These are phyloP conservation scores for Contarinia nasturtii DNA, from an alignment of 1,140 invertebrate genomes.

Conservation along the genomic window DNA sequence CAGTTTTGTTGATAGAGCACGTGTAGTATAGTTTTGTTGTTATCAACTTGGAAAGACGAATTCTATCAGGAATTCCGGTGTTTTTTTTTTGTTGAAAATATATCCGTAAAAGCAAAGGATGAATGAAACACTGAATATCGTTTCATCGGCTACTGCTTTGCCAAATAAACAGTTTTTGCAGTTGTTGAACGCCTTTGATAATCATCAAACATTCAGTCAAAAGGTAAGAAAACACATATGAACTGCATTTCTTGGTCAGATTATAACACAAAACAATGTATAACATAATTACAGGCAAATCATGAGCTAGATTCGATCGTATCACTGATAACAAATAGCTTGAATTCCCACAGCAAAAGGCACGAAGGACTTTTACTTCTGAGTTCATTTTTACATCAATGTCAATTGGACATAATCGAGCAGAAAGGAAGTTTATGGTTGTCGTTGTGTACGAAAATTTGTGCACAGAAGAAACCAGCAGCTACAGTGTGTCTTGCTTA, in stretches of 20 bases:
- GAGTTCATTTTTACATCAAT: neutral
- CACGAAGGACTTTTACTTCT: neutral
- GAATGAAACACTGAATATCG: too few relatives aligned
- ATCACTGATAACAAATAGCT: neutral
- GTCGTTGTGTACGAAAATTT: neutral
- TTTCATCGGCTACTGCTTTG: too few relatives aligned
- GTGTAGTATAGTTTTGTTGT: too few relatives aligned
- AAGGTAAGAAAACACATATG: neutral
- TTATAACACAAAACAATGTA: neutral
- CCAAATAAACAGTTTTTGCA: neutral
- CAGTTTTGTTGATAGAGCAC: too few relatives aligned
- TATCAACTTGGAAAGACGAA: too few relatives aligned
- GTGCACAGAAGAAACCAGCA: neutral
- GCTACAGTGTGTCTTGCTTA: neutral
- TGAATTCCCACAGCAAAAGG: neutral
- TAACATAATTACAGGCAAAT: neutral
- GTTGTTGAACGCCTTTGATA: neutral
- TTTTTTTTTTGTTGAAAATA: too few relatives aligned
- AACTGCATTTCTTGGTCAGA: neutral
- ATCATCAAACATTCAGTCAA: slow-evolving; percentile 1
- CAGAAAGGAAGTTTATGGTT: neutral
- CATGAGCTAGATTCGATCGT: neutral
- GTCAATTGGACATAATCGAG: neutral
- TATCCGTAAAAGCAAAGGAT: too few relatives aligned
- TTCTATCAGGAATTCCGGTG: too few relatives aligned